A percentile compares a stretch with the other conserved stretches of the same genome.
Conservation (phyloP, 2,888 invertebrate genomes). For the Acronicta leporina region DNA sequence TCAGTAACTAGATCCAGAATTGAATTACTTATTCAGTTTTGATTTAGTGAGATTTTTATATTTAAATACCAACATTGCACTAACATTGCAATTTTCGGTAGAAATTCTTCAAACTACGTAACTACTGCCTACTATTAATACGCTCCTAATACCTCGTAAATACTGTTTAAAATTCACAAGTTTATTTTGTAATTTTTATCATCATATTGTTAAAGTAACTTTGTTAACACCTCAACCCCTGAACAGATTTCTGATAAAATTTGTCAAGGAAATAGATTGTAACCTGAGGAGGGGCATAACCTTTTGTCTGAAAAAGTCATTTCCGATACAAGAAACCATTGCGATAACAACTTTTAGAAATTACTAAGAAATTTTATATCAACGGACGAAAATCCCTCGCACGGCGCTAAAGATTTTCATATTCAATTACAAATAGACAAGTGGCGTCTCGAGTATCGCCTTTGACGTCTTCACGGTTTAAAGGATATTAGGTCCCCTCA, state of each 20-base stretch:
- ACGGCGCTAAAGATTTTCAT: slow-evolving; percentile 85
- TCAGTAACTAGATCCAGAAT: slow-evolving; percentile 6
- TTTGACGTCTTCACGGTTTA: slow-evolving; percentile 84
- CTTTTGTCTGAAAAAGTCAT: too few species aligned
- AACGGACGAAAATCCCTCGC: slow-evolving; percentile 63
- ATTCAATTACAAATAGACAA: slow-evolving; percentile 89
- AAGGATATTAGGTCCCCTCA: slow-evolving; percentile 81
- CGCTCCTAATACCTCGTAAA: too few species aligned
- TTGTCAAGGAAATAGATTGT: too few species aligned
- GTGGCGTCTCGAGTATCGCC: slow-evolving; percentile 82
- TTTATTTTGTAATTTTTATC: too few species aligned
- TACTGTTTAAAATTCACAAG: too few species aligned
- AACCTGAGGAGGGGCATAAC: too few species aligned
- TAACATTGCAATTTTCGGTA: not conserved
- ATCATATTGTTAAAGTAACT: too few species aligned
- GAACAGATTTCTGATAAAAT: too few species aligned
- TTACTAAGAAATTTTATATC: slow-evolving; percentile 39
- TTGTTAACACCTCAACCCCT: too few species aligned
- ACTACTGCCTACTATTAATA: too few species aligned
- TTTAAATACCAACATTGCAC: not conserved
- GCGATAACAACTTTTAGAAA: not conserved
- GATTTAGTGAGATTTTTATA: not conserved
- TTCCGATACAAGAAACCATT: too few species aligned
- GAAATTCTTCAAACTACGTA: too few species aligned
- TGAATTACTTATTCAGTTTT: slow-evolving; percentile 11